Conservation (phyloP, 1,140 invertebrate species). For the Holotrichia oblita region DNA sequence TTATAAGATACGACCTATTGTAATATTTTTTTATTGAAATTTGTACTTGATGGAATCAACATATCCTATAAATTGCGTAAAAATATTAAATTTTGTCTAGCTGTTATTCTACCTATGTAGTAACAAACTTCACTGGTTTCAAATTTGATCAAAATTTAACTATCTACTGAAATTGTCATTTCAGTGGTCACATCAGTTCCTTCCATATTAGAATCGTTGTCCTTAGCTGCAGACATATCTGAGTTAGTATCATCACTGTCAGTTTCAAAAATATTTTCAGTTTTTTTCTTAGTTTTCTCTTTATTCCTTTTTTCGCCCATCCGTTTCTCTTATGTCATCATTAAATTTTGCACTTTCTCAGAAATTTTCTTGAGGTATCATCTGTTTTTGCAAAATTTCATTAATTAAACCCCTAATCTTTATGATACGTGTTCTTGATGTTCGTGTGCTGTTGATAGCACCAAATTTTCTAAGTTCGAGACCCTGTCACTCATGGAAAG, state of each 20-base stretch:
- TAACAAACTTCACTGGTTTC: background rate
- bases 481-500: background rate
- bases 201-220: constrained; percentile 11
- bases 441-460: background rate
- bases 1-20: background rate
- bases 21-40: background rate
- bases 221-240: background rate
- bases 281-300: background rate
- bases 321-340: background rate
- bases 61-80: background rate
- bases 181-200: background rate
- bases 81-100: background rate
- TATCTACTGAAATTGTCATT: background rate
- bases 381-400: background rate
- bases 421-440: too few relatives aligned
- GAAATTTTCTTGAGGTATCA: background rate
- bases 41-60: background rate
- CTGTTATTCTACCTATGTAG: background rate
- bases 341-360: background rate
- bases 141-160: background rate
- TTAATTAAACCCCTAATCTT: background rate
- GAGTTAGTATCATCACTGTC: too few relatives aligned
- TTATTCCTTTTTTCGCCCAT: background rate
- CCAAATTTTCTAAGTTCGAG: background rate
- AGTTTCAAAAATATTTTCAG: background rate